Base-by-base conservation (phyloP, 2,888 invertebrate genomes). In the Osmoderma eremita region DNA sequence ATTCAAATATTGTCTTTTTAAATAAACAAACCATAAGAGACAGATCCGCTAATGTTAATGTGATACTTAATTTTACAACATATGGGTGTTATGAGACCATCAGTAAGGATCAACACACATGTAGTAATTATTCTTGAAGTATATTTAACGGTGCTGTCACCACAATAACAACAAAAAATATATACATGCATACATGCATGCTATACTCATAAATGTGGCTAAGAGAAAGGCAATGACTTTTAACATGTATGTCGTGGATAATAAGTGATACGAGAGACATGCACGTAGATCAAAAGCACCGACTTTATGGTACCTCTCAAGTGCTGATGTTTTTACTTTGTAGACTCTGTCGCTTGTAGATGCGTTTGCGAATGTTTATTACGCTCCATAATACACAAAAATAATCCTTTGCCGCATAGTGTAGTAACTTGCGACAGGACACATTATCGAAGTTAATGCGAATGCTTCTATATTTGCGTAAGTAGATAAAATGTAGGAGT, bases 351-450 rank as follows among this genome's bases (percentile, higher is more conserved):
- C 3, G 5, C 30, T 30, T 6, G 30, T 30, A 10, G 30, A 48
- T 48, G 48, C n/a, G n/a, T n/a, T 48, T 20, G 48, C 48, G 20
- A 20, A 48, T 30, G 48, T 48, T 18, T 48, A 48, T 48, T 48
- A 20, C 48, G 12, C n/a, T 48, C 20, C 18, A 48, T 20, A 48
- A 8, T 18, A 20, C 5, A 17, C 30, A 45, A 45, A 17, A 42
- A 42, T 42, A 13, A 42, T 17, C 15, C 17, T 13, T 42, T 15
- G n/a, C 17, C 17, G 42, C 5, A 42, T 3, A 15, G 17, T 42
- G n/a, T 6, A 42, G 36, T 6, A 6, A 36, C 36, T 36, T 42
- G n/a, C 30, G 30, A 24, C 24, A 24, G 24, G 3, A 5, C 3
- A 5, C 30, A 30, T 30, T 30, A 30, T 30, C 6, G 30, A 30